Evolutionary conservation across 2,888 invertebrate species (phyloP).

Genomic region (Aromia moschata): DNA sequence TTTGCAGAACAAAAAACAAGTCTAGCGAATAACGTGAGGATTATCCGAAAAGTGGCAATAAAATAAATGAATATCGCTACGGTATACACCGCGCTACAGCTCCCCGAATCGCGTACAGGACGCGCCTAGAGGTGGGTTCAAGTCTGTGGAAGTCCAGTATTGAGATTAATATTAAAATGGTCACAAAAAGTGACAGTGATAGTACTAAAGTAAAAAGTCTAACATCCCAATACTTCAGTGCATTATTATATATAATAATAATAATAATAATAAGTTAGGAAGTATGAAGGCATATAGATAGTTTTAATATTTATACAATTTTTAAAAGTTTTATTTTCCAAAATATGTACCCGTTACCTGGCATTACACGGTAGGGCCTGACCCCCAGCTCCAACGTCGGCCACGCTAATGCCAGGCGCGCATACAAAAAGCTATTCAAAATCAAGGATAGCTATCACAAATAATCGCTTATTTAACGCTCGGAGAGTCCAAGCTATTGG

Average conservation of each 20-base stretch:
- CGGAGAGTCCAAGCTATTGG: slow-evolving; percentile 53
- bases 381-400: slow-evolving; percentile 32
- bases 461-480: slow-evolving; percentile 54
- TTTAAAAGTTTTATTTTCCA: slow-evolving; percentile 54
- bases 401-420: slow-evolving; percentile 50
- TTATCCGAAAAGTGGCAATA: no score
- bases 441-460: slow-evolving; percentile 61
- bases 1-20: no score
- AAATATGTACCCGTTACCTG: slow-evolving; percentile 50
- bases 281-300: slow-evolving; percentile 65
- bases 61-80: not conserved
- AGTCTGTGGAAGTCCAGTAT: slow-evolving; percentile 53
- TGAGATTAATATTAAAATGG: slow-evolving; percentile 62
- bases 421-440: slow-evolving; percentile 57
- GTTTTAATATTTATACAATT: slow-evolving; percentile 61
- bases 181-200: slow-evolving; percentile 61
- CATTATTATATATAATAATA: slow-evolving; percentile 62
- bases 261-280: slow-evolving; percentile 62
- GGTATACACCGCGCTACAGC: not conserved
- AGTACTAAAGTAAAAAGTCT: slow-evolving; percentile 65
- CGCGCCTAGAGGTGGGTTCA: slow-evolving; percentile 20
- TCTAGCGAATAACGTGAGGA: no score
- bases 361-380: slow-evolving; percentile 39
- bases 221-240: slow-evolving; percentile 65
- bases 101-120: not conserved